phyloP scores from a whole-genome alignment of 2,888 invertebrate genomes.

The Ennomos quercinarius region DNA sequence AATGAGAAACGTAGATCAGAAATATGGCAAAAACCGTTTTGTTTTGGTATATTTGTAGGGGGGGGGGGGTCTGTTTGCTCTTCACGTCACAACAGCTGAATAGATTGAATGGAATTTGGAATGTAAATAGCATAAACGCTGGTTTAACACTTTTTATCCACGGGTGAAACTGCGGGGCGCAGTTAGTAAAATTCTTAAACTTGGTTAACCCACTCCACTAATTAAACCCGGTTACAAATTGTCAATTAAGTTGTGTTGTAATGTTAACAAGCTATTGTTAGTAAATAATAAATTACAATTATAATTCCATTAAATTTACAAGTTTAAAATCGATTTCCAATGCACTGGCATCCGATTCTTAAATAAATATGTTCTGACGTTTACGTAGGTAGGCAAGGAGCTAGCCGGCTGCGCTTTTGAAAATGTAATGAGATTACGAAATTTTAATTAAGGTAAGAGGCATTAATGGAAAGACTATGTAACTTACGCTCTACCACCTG shows the following conservation, averaged over 20 bases:
- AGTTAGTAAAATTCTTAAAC: background rate
- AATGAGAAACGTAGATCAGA: too few relatives aligned
- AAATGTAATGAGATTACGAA: too few relatives aligned
- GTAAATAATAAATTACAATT: slow-evolving; percentile 6
- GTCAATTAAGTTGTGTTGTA: background rate
- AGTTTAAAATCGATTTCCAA: slow-evolving; percentile 12
- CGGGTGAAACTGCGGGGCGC: background rate
- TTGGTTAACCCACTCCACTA: background rate
- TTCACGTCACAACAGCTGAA: too few relatives aligned
- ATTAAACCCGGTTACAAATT: slow-evolving; percentile 1
- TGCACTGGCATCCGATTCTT: slow-evolving; percentile 3
- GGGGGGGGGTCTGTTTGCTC: too few relatives aligned
- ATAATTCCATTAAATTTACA: slow-evolving; percentile 16
- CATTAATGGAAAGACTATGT: too few relatives aligned
- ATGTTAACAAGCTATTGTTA: slow-evolving; percentile 5
- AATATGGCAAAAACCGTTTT: too few relatives aligned
- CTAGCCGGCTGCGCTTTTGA: background rate
- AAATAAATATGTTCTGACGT: slow-evolving; percentile 6
- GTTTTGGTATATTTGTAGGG: too few relatives aligned
- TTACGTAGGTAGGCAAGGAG: slow-evolving; percentile 5
- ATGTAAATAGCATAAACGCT: too few relatives aligned
- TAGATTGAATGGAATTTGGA: too few relatives aligned
- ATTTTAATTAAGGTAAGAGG: too few relatives aligned
- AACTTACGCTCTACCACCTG: too few relatives aligned
- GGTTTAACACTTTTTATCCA: too few relatives aligned